Base-by-base conservation (phyloP, 2,113 vertebrate genomes). In the Thamnaconus septentrionalis region DNA sequence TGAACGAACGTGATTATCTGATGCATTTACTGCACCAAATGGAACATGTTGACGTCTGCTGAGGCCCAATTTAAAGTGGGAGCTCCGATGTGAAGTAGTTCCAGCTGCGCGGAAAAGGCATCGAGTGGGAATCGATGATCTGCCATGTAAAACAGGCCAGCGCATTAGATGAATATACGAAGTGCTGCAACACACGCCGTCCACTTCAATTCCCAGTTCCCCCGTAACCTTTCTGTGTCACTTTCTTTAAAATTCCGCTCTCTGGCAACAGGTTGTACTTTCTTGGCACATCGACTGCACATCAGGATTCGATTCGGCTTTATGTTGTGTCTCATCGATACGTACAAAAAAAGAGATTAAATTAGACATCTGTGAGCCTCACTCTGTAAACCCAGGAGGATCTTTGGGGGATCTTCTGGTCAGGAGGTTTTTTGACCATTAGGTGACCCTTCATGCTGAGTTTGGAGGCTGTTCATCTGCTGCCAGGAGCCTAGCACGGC, bases 21-120 rank as follows among this genome's bases (percentile, higher is more conserved):
- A 71, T 68, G 31, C 68, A 10, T 72, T 69, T 41, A 59, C 9
- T 50, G 40, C 59, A 81, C 66, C 59, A 83, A 76, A 79, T 75
- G 50, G 82, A 82, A 85, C 56, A 78, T 8, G 6, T 50, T 69
- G 54, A 60, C n/a, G 58, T 69, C 59, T 76, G 45, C 9, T 54
- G 72, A 71, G 60, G 58, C 52, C 43, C 53, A 48, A 44, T 73
- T 61, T 69, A 56, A 55, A 59, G 70, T 1, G 0, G 0, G 0
- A 2, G 53, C 39, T 64, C 48, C 48, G 50, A 71, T 81, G 70
- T 69, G 61, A 31, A 31, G 18, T 31, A 31, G 64, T 83, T 80
- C 74, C 85, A 85, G 81, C 61, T 76, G 76, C 59, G 61, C 66
- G 68, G 66, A 69, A 61, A 50, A 31, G 18, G 73, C 68, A 66